phyloP scores from a whole-genome alignment of 2,113 vertebrate genomes.

The Rostratula benghalensis region DNA sequence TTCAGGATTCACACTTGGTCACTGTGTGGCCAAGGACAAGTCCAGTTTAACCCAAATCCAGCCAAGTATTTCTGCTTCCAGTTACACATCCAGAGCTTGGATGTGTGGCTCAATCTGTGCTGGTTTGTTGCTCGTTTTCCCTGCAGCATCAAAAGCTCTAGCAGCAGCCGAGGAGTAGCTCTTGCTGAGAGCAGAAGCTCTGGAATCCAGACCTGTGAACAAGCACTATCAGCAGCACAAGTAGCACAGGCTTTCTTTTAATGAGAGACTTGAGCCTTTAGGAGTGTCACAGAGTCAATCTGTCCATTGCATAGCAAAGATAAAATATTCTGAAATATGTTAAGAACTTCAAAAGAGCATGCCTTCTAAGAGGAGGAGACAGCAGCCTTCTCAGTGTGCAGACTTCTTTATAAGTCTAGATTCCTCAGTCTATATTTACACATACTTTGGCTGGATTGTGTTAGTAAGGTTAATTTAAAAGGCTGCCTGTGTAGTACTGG shows the following conservation, averaged over 20 bases:
- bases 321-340: not conserved
- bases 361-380: not conserved
- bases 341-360: not conserved
- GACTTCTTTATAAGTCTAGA: not conserved
- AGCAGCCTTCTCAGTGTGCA: not conserved
- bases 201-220: not conserved
- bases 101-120: not conserved
- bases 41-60: not conserved
- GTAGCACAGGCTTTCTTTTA: not conserved
- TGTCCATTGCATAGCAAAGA: not conserved
- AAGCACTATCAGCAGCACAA: not conserved
- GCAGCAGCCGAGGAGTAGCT: not conserved
- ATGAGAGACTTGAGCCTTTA: not conserved
- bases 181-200: not conserved
- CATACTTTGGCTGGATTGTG: conserved; percentile 27
- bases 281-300: not conserved
- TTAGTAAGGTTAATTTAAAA: conserved; percentile 39
- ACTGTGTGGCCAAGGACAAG: not conserved
- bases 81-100: not conserved
- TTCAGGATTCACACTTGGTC: not conserved
- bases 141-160: not conserved
- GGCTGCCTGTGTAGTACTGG: not conserved
- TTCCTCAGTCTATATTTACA: conserved; percentile 35
- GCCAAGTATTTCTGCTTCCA: not conserved
- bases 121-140: not conserved